Evolutionary conservation across 2,113 vertebrate genomes (phyloP).

Genomic region (Athene cunicularia): DNA sequence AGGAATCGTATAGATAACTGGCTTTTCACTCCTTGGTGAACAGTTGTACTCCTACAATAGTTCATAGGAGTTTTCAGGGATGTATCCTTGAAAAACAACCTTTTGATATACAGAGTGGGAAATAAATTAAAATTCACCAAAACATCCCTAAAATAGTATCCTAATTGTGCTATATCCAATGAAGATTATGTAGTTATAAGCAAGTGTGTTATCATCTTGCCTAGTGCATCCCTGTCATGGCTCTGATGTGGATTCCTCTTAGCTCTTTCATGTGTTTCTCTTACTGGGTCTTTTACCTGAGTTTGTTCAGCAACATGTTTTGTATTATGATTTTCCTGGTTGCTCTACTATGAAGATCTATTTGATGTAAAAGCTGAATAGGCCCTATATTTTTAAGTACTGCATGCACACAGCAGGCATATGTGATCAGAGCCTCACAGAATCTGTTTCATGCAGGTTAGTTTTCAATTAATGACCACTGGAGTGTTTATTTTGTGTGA

Average conservation of each 20-base stretch:
- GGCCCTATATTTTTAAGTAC: not conserved
- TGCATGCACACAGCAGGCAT: not conserved
- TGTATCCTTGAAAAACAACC: not conserved
- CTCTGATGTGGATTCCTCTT: rapidly evolving
- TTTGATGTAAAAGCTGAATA: not conserved
- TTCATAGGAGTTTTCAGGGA: not conserved
- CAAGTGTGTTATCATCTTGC: not conserved
- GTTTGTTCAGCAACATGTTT: not conserved
- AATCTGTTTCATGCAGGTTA: not conserved
- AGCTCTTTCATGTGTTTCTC: not conserved
- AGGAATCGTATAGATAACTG: rapidly evolving
- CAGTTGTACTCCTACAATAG: not conserved
- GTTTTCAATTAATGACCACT: not conserved
- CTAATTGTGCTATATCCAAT: not conserved
- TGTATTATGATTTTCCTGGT: not conserved
- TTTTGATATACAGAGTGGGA: not conserved
- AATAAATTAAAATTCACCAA: not conserved
- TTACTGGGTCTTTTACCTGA: not conserved
- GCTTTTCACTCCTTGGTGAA: not conserved
- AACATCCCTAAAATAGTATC: not conserved
- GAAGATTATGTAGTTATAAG: not conserved
- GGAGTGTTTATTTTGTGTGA: not conserved
- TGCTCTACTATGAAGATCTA: not conserved
- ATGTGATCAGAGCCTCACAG: not conserved
- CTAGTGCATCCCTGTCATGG: not conserved